These are phyloP conservation scores for Harmothoe impar DNA, from an alignment of 2,888 invertebrate species.

Conservation along the genomic window DNA sequence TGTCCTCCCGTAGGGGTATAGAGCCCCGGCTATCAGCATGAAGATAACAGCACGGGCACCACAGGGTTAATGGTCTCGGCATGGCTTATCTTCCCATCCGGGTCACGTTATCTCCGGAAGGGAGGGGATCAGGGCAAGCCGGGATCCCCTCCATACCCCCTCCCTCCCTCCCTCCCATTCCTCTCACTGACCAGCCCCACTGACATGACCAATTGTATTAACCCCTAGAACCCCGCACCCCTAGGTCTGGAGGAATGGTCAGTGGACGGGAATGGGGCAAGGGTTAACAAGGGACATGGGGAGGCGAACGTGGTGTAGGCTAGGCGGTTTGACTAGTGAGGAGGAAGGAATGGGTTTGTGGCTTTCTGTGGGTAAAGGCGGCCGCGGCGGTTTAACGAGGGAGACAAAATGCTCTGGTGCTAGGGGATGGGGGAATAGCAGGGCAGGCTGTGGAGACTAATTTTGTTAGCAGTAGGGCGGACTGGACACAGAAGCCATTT, in stretches of 20 bases:
- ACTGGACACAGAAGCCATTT: too few species aligned
- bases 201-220: conserved; percentile 20
- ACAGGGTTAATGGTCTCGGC: background rate
- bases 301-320: background rate
- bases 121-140: background rate
- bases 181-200: background rate
- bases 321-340: background rate
- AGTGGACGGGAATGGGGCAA: background rate
- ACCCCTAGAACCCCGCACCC: background rate
- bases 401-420: too few species aligned
- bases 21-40: too few species aligned
- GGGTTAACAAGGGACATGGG: background rate
- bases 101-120: background rate
- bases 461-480: too few species aligned
- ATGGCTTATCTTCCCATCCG: conserved; percentile 1
- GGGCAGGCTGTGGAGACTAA: too few species aligned
- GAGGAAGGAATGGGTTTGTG: background rate
- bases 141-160: background rate
- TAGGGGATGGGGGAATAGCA: too few species aligned
- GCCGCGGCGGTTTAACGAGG: background rate
- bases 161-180: background rate
- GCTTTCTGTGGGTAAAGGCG: background rate
- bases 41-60: too few species aligned
- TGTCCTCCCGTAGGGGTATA: too few species aligned
- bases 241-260: background rate